These are phyloP conservation scores for Pygoscelis adeliae DNA, from an alignment of 2,113 vertebrate genomes.

Conservation along the genomic window DNA sequence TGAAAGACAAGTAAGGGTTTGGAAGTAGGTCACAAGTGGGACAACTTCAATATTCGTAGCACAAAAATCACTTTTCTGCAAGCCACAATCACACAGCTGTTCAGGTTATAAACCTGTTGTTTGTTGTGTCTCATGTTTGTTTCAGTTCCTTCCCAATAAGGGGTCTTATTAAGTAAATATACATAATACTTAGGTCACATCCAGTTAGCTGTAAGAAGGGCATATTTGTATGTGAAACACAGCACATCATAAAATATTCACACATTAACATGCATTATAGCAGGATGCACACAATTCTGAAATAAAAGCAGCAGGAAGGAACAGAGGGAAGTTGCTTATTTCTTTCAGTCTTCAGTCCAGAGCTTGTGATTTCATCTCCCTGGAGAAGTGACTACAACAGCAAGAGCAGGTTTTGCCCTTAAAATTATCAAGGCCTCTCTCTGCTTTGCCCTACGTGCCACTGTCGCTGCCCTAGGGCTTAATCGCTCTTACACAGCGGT, in stretches of 20 bases:
- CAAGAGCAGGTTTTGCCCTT: background rate
- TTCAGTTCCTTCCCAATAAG: background rate
- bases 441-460: background rate
- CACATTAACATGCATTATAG: background rate
- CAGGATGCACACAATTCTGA: conserved; percentile 4
- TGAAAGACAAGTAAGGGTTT: background rate
- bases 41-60: background rate
- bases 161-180: background rate
- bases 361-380: conserved; percentile 13
- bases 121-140: background rate
- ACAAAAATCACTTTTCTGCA: background rate
- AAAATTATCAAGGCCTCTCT: background rate
- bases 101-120: background rate
- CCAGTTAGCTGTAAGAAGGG: background rate
- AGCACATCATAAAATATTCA: background rate
- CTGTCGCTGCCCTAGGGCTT: background rate
- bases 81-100: background rate
- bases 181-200: conserved; percentile 8
- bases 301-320: conserved; percentile 56
- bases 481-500: background rate
- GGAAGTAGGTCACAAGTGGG: background rate
- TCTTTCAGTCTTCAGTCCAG: conserved; percentile 5
- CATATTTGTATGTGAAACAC: background rate
- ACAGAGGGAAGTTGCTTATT: conserved; percentile 15
- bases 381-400: background rate